Base-by-base conservation (phyloP, 1,140 invertebrate genomes). In the Trialeurodes vaporariorum region DNA sequence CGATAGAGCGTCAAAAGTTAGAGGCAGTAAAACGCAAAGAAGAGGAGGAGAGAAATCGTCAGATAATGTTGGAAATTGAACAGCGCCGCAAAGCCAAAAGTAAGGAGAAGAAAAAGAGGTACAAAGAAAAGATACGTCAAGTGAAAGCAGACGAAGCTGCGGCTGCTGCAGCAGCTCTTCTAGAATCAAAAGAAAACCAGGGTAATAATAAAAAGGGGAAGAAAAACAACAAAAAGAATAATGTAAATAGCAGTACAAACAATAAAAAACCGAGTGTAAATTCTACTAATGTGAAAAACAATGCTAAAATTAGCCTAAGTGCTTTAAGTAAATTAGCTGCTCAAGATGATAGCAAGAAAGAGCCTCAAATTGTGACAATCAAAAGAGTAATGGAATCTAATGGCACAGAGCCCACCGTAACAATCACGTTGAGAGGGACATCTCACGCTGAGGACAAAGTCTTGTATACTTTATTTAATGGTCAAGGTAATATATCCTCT, bases 391-490 rank as follows among this genome's bases (percentile, higher is more conserved):
- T 85, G 78, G 84, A 86, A 69, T 81, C 82, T 5, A 83, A 82
- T 67, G 84, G 82, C 71, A 78, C 83, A 17, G 85, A 87, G 69
- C 86, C 87, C 27, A 87, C 85, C 5, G 88, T 90, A 1, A 90
- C 88, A 0, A 88, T 90, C 34, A 89, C 87, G 1, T 78, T 89
- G 13, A 87, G 89, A 72, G 88, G 87, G 17, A 84, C 86, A 70
- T 86, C 86, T 1, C 87, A 87, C 12, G 86, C 87, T 65, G 84
- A 88, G 73, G 87, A 90, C 72, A 86, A 87, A 74, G 81, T 90
- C 34, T 75, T 89, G 0, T 89, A 87, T 73, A 89, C 86, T 1
- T 77, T 90, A 61, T 82, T 89, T 1, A 89, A 89, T 75, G 87
- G 87, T 9, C 71, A 74, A 71, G 71, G 72, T 73, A 70, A 66